phyloP scores from a whole-genome alignment of 2,888 invertebrate species.

The Ophonus ardosiacus region DNA sequence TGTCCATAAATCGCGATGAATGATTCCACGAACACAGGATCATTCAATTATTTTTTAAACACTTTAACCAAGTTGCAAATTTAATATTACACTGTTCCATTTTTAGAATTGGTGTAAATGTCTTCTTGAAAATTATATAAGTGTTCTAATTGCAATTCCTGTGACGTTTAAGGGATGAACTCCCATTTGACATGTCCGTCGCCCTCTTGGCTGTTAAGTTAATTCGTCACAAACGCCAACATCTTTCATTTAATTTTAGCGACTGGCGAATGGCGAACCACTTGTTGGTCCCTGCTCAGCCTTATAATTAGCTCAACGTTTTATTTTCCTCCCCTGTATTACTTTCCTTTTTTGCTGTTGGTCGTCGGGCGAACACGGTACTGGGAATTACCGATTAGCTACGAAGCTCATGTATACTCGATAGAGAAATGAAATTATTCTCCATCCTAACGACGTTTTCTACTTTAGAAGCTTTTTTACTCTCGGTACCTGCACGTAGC shows the following conservation, averaged over 20 bases:
- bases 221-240: slow-evolving; percentile 46
- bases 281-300: slow-evolving; percentile 52
- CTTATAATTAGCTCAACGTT: slow-evolving; percentile 55
- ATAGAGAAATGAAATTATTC: slow-evolving; percentile 59
- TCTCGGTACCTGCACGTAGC: slow-evolving; percentile 33
- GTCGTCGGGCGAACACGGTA: not conserved
- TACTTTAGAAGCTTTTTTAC: slow-evolving; percentile 38
- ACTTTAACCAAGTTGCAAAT: no score
- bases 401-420: slow-evolving; percentile 39
- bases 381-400: slow-evolving; percentile 53
- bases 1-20: no score
- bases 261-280: slow-evolving; percentile 44
- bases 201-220: slow-evolving; percentile 3
- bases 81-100: no score
- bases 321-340: slow-evolving; percentile 44
- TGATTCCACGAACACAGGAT: no score
- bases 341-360: slow-evolving; percentile 17
- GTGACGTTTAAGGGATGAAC: not conserved
- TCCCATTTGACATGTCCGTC: not conserved
- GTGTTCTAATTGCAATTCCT: not conserved
- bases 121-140: not conserved
- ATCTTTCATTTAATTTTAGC: slow-evolving; percentile 43
- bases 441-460: slow-evolving; percentile 52
- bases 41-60: no score
- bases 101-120: not conserved